Percentiles rank a stretch among this genome's conserved stretches.
Conservation (phyloP, 2,888 invertebrate genomes). For the Zygaena filipendulae region DNA sequence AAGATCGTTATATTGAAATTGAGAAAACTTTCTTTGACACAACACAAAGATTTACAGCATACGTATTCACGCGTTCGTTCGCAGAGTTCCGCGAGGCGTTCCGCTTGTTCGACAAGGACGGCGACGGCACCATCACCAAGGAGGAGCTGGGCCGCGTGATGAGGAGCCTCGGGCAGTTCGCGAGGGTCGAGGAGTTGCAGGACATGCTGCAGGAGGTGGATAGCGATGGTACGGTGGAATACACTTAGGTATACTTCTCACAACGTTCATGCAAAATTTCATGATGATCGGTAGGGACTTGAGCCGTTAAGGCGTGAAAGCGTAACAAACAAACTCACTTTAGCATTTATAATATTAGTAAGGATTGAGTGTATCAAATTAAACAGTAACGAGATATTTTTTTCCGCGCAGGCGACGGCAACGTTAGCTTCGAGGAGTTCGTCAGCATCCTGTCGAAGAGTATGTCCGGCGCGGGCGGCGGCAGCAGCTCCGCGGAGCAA, state of each 20-base stretch:
- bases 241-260: too few species aligned
- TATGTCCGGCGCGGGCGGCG: constrained; percentile 71
- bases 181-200: constrained; percentile 85
- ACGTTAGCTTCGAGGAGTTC: constrained; percentile 90
- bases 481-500: constrained; percentile 76
- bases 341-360: too few species aligned
- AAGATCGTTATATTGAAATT: too few species aligned
- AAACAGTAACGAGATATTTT: too few species aligned
- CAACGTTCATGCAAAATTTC: too few species aligned
- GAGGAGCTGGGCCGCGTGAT: constrained; percentile 88
- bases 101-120: constrained; percentile 88
- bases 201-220: constrained; percentile 89
- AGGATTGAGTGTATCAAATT: neutral
- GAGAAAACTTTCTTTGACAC: too few species aligned
- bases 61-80: too few species aligned
- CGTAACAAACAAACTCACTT: too few species aligned
- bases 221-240: constrained; percentile 77
- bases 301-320: too few species aligned
- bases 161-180: constrained; percentile 88
- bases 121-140: constrained; percentile 88
- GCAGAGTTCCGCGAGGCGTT: constrained; percentile 88
- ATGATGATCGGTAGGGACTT: too few species aligned
- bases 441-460: constrained; percentile 85
- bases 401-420: constrained; percentile 89
- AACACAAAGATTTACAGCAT: too few species aligned